Base-by-base conservation (phyloP, 2,888 invertebrate species). In the Blastobasis adustella region DNA sequence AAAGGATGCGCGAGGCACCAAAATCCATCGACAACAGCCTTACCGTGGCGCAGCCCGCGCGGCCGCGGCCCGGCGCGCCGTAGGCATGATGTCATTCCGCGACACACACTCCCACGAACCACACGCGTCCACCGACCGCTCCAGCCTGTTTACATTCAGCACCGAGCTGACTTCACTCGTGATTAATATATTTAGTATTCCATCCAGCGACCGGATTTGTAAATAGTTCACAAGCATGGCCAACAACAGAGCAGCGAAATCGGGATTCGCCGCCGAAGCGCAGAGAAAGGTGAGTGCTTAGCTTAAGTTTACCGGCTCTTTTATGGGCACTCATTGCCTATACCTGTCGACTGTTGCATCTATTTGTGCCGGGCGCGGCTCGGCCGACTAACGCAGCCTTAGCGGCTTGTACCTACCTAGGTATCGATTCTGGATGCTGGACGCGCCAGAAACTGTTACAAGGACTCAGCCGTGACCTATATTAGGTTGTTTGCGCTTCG, bases 231-330 rank as follows among this genome's bases (percentile, higher is more conserved):
- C 64, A 66, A 78, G 59, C 66, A 95, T 95, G 95, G 94, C 95
- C 66, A 92, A 90, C 82, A 93, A 94, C 90, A 90, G 96, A 80
- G 96, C 96, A 66, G 90, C 95, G 55, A 96, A 96, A 84, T 95
- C 96, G 73, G 98, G 98, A 92, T 96, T 97, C 90, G 98, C 97
- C 67, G 97, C 97, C 54, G 98, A 98, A 83, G 96, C 97, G 50
- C 97, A 98, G 87, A 92, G 95, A 79, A 98, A 97, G 93, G 98
- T 98, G 85, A 92, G 91, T 64, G 60, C 42, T 39, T 40, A 40
- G 42, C 42, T 10, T 42, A 40, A 40, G 6, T 42, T 7, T 7
- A 37, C 7, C 23, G 8, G 36, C 10, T 38, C 9, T 46, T 41
- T 39, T 8, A 54, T 60, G 23, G 23, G 23, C 23, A 23, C 23